A percentile compares a stretch with the other conserved stretches of the same genome.
Evolutionary conservation across 1,140 invertebrate genomes (phyloP).

Genomic region (Bursaphelenchus mucronatus): DNA sequence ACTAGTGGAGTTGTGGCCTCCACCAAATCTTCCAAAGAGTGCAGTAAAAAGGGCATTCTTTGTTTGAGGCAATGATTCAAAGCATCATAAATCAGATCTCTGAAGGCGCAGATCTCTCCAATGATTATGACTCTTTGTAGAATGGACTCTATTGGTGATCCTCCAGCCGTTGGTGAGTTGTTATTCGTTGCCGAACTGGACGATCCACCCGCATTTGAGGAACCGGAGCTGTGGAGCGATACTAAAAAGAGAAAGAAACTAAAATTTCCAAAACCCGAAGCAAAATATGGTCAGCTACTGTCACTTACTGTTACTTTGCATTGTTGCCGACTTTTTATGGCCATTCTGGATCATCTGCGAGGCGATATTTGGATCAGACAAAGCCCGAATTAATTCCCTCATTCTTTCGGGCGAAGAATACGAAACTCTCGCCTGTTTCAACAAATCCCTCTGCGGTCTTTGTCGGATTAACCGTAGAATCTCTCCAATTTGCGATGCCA

Average conservation of each 20-base stretch:
- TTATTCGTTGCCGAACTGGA: neutral
- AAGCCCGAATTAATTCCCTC: slow-evolving; percentile 79
- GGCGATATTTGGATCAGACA: slow-evolving; percentile 67
- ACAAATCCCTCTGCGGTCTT: slow-evolving; percentile 77
- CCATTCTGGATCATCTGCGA: too few species aligned
- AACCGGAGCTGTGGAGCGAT: neutral
- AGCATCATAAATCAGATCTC: slow-evolving; percentile 84
- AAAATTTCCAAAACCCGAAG: too few species aligned
- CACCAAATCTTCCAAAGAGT: slow-evolving; percentile 84
- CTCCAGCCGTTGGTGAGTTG: slow-evolving; percentile 14
- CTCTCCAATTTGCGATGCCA: slow-evolving; percentile 92
- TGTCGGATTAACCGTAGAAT: slow-evolving; percentile 70
- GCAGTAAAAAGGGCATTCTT: slow-evolving; percentile 90
- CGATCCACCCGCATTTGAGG: neutral
- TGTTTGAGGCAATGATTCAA: slow-evolving; percentile 84
- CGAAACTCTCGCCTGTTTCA: slow-evolving; percentile 82
- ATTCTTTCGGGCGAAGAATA: slow-evolving; percentile 97
- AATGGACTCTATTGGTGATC: slow-evolving; percentile 62
- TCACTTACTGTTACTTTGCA: neutral
- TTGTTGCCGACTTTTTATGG: neutral
- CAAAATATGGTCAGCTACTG: neutral
- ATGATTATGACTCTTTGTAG: slow-evolving; percentile 94
- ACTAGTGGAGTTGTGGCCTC: too few species aligned
- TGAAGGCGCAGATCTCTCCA: slow-evolving; percentile 90
- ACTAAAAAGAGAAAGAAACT: neutral